phyloP scores from a whole-genome alignment of 2,797 vertebrate species.

The Lophius americanus region DNA sequence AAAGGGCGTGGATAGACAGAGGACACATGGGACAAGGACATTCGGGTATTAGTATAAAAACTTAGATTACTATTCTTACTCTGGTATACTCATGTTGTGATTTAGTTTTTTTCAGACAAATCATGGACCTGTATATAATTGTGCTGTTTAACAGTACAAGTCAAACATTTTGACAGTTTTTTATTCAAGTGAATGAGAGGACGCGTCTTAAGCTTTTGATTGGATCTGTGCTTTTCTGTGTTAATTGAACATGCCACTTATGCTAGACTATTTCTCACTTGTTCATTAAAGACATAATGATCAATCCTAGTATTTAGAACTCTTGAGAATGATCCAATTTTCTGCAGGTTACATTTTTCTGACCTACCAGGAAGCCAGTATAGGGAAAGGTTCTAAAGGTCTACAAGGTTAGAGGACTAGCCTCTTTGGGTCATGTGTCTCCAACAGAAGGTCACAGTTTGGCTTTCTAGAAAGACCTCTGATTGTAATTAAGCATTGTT shows the following conservation, averaged over 20 bases:
- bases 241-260: constrained; percentile 62
- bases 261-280: constrained; percentile 41
- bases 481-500: constrained; percentile 53
- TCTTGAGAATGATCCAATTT: constrained; percentile 52
- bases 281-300: constrained; percentile 74
- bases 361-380: constrained; percentile 45
- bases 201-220: no score
- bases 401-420: constrained; percentile 56
- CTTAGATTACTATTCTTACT: constrained; percentile 31
- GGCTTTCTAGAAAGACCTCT: constrained; percentile 32
- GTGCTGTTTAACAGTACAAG: constrained; percentile 9
- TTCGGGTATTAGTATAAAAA: constrained; percentile 49
- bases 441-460: constrained; percentile 46
- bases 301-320: constrained; percentile 68
- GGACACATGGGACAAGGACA: constrained; percentile 65
- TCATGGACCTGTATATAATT: constrained; percentile 29
- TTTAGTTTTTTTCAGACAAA: not conserved
- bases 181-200: no score
- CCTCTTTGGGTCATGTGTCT: constrained; percentile 51
- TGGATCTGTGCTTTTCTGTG: not conserved
- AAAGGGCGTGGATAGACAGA: constrained; percentile 66
- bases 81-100: not conserved
- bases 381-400: constrained; percentile 50
- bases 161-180: no score
- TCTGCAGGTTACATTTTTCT: constrained; percentile 41